Conservation (phyloP, 2,113 vertebrate genomes). For the Macrotus californicus region DNA sequence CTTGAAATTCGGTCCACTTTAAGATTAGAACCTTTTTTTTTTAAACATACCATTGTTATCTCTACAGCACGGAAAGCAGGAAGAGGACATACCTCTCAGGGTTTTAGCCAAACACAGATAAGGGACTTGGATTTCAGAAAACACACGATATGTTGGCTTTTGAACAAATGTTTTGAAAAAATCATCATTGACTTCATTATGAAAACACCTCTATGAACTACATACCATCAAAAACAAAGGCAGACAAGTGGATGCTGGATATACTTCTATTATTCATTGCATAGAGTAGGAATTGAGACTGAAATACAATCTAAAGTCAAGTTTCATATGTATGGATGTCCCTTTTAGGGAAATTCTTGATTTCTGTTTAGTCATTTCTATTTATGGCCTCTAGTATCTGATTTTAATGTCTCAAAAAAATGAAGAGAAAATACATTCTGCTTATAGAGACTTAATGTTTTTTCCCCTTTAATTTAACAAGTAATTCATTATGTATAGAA, state of each 20-base stretch:
- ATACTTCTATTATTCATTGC: background rate
- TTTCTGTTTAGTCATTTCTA: background rate
- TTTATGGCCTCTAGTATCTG: background rate
- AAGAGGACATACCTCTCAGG: background rate
- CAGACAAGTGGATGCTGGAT: background rate
- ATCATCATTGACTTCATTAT: background rate
- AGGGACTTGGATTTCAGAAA: background rate
- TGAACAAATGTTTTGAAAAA: background rate
- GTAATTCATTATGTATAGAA: background rate
- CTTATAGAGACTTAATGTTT: background rate
- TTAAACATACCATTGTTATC: background rate
- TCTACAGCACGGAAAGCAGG: background rate
- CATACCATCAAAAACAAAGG: background rate
- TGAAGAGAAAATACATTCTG: background rate
- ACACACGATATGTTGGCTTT: background rate
- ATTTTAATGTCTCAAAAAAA: background rate
- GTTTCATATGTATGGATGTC: background rate
- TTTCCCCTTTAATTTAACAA: background rate
- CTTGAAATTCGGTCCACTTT: background rate
- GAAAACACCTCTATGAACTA: background rate
- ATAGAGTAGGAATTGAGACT: background rate
- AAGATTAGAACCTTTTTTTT: background rate
- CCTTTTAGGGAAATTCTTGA: background rate
- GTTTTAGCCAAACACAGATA: background rate
- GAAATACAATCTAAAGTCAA: background rate